phyloP scores from a whole-genome alignment of 53 echinoderm and acorn worm genomes.

The Echinometra lucunter region DNA sequence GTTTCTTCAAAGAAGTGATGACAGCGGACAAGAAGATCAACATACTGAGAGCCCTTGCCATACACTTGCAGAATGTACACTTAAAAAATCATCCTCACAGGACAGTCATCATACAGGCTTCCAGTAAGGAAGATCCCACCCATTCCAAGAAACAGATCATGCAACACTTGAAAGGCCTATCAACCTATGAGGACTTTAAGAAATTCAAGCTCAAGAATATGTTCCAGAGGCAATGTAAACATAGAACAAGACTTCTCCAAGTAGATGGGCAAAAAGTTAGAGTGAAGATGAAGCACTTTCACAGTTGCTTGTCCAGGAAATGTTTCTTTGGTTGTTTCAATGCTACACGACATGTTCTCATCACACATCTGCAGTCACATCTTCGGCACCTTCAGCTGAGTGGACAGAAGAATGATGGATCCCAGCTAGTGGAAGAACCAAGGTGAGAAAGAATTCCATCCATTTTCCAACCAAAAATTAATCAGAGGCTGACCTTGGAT shows the following conservation, averaged over 20 bases:
- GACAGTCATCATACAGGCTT: neutral
- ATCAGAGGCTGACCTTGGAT: neutral
- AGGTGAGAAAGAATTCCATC: neutral
- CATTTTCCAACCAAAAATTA: neutral
- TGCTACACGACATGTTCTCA: neutral
- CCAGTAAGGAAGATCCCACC: slow-evolving; percentile 29
- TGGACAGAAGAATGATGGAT: neutral
- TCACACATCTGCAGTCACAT: slow-evolving; percentile 42
- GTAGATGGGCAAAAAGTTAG: slow-evolving; percentile 44
- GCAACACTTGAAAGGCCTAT: slow-evolving; percentile 34
- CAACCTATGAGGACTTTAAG: slow-evolving; percentile 38
- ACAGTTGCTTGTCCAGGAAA: slow-evolving; percentile 34
- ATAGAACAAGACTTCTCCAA: neutral
- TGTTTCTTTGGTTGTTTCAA: slow-evolving; percentile 56
- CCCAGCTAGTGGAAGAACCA: neutral
- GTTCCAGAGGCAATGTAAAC: neutral
- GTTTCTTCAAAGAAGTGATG: slow-evolving; percentile 62
- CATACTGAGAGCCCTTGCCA: slow-evolving; percentile 50
- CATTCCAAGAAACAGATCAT: slow-evolving; percentile 7
- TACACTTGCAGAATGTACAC: slow-evolving; percentile 27
- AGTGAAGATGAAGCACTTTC: neutral
- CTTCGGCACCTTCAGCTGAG: slow-evolving; percentile 11
- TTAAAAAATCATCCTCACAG: slow-evolving; percentile 14
- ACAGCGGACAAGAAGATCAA: slow-evolving; percentile 42
- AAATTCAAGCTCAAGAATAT: slow-evolving; percentile 39